A percentile compares a stretch with the other conserved stretches of the same genome.
These are phyloP conservation scores for Sapayoa aenigma DNA, from an alignment of 2,113 vertebrate genomes.

Conservation along the genomic window DNA sequence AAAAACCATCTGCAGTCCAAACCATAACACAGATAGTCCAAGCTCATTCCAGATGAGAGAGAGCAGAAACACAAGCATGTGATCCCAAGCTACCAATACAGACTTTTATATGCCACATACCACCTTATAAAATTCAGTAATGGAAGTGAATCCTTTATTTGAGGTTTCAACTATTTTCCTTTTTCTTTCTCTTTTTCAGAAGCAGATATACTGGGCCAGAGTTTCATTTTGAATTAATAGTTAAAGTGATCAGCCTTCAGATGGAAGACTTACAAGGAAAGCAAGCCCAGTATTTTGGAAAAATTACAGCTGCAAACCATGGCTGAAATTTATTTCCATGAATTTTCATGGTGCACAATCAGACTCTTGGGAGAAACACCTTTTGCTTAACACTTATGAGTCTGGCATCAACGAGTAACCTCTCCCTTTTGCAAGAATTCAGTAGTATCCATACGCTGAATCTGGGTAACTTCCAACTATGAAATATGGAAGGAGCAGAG, in stretches of 20 bases:
- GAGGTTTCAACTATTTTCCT: slow-evolving; percentile 29
- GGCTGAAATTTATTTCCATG: background rate
- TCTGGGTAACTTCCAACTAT: background rate
- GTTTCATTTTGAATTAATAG: slow-evolving; percentile 28
- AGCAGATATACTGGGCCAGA: background rate
- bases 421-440: background rate
- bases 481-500: background rate
- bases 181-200: background rate
- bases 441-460: background rate
- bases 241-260: background rate
- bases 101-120: slow-evolving; percentile 28
- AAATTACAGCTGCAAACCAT: background rate
- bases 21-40: slow-evolving; percentile 40
- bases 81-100: slow-evolving; percentile 26
- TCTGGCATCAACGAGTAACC: background rate
- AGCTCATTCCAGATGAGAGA: slow-evolving; percentile 11
- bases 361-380: background rate
- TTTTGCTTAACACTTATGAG: background rate
- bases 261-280: background rate
- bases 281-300: background rate
- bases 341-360: background rate
- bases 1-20: slow-evolving; percentile 42
- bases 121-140: slow-evolving; percentile 55
- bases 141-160: slow-evolving; percentile 32
- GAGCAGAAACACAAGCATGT: slow-evolving; percentile 28